Evolutionary conservation across 2,797 vertebrate genomes (phyloP), one percentile per base, ranked within the genome.

Genomic region (Chelmon rostratus): DNA sequence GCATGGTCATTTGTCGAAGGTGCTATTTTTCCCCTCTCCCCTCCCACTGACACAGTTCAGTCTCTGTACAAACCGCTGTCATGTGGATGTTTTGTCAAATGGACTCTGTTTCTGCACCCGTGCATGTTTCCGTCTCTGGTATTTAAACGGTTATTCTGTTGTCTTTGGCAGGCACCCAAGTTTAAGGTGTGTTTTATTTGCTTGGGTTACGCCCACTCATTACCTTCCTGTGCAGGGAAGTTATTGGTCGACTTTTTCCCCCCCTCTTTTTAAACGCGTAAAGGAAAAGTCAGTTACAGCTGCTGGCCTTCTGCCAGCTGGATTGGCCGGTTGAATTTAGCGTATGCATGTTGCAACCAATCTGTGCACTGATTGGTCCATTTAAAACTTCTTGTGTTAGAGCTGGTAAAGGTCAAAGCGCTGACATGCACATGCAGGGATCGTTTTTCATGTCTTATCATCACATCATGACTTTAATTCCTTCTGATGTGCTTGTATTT

Each of bases 171-270:
- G 53, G 9, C 42, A 18, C 28, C 86, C 89, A 90, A 56, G 37
- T 84, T 52, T 40, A 86, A 93, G 93, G 92, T 93, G 91, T 91
- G 92, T 89, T 93, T 90, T 91, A 84, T 91, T 86, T 87, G 83
- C 85, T 63, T 13, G 10, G 28, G 66, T 82, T 63, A 61, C 73
- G 35, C 86, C 86, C 54, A 44, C 82, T 88, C 62, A 76, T 89
- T 88, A 74, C 50, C 81, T 87, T 89, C 79, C 88, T 79, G 84
- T 70, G 19, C 56, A 35, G 63, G 64, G 37, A 78, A 47, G 35
- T 77, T 64, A 79, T 77, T 82, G 83, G 70, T 68, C 8, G 11
- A 8, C 68, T 6, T 62, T 46, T 21, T 44, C 71, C 54, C 58
- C 58, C 50, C 68, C 49, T 68, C 42, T 70, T 83, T 86, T 76